Base-by-base conservation (phyloP, 1,140 invertebrate genomes). In the Aphelinus atriplicis region DNA sequence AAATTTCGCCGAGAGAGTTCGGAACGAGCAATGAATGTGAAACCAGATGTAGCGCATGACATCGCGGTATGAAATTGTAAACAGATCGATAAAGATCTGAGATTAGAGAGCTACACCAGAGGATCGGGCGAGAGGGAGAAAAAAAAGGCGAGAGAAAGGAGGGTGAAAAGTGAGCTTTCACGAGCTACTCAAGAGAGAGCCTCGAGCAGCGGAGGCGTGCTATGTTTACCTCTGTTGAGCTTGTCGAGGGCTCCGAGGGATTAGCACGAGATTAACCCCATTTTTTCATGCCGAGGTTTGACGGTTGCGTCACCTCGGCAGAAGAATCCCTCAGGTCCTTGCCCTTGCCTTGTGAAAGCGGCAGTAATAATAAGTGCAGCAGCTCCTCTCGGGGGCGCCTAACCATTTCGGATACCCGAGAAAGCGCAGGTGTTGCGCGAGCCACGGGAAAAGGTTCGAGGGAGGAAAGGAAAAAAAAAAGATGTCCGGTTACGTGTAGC, bases 251-350 rank as follows among this genome's bases (percentile, higher is more conserved):
- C 53, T 57, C 51, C 50, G 45, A 47, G 9, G 70, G 77, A 81
- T 80, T 73, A 81, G 55, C 62, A 48, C 47, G n/a, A 77, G 71
- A 82, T 81, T 79, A 82, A 81, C 77, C 77, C 77, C 60, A 77
- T 80, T 82, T 82, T 80, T 79, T 81, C 73, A 48, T 53, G 43
- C 47, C 2, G 50, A 10, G 48, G 42, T 61, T 70, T 26, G 10
- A 57, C 57, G 63, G 4, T 74, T 74, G 72, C 51, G 51, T 71
- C 66, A 76, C 72, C 77, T 76, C 73, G 57, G 26, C 26, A 26
- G 26, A 26, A 26, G 26, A 26, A 5, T 66, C 53, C 72, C 46
- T 64, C 61, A 71, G 76, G 47, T 56, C 53, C 55, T 61, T 70
- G 74, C 71, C 69, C 69, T 63, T 55, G 69, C 60, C 51, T 47